Percentiles rank a stretch among this genome's conserved stretches.
Evolutionary conservation across 2,888 invertebrate species (phyloP).

Genomic region (Dilophus febrilis): DNA sequence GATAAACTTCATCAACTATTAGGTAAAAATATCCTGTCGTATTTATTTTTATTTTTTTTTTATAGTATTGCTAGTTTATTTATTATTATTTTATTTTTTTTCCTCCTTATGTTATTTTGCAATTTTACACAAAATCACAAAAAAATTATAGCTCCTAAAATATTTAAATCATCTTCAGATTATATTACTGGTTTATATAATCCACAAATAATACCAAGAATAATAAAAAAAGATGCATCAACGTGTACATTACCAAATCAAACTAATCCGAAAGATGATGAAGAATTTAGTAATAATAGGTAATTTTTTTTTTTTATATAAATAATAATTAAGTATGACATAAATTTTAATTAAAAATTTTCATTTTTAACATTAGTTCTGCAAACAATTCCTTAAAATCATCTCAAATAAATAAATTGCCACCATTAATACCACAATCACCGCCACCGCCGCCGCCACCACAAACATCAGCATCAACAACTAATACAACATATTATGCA

Average conservation of each 20-base stretch:
- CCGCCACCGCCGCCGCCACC: slow-evolving; percentile 13
- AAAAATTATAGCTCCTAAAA: slow-evolving; percentile 23
- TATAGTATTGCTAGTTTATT: neutral
- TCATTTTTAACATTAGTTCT: neutral
- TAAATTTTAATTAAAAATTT: slow-evolving; percentile 24
- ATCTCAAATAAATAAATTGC: neutral
- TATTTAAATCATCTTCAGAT: slow-evolving; percentile 23
- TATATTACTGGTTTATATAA: slow-evolving; percentile 28
- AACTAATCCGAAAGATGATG: too few relatives aligned
- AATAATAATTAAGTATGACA: too few relatives aligned
- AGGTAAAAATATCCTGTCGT: too few relatives aligned
- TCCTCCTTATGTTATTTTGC: neutral
- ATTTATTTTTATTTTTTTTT: neutral
- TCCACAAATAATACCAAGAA: slow-evolving; percentile 23
- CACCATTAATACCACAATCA: slow-evolving; percentile 5
- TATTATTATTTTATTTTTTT: neutral
- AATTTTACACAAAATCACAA: neutral
- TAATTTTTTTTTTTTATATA: neutral
- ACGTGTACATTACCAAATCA: slow-evolving; percentile 19
- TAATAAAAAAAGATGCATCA: slow-evolving; percentile 11
- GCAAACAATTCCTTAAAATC: neutral
- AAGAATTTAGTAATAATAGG: slow-evolving; percentile 10
- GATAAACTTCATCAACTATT: slow-evolving; percentile 50
- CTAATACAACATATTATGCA: too few relatives aligned
- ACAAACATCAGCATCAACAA: neutral